phyloP scores from a whole-genome alignment of 2,113 vertebrate genomes.

The Cyanistes caeruleus region DNA sequence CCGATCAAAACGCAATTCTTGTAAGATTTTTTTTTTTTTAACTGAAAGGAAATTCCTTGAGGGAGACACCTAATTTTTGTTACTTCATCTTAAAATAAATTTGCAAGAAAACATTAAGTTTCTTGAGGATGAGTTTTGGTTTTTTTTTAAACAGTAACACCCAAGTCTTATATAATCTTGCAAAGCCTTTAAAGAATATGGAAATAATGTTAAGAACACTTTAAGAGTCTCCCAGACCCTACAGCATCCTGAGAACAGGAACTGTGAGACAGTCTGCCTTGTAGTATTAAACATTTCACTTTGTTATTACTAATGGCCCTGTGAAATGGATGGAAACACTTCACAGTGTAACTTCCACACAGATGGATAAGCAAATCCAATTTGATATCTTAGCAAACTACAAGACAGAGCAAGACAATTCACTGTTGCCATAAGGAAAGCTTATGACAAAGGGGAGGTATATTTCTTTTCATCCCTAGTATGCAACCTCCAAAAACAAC shows the following conservation, averaged over 20 bases:
- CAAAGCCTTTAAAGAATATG: not conserved
- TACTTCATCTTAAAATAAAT: not conserved
- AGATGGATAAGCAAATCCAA: not conserved
- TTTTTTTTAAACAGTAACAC: not conserved
- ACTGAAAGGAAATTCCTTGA: not conserved
- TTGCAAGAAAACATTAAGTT: not conserved
- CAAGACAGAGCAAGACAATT: not conserved
- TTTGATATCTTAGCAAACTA: not conserved
- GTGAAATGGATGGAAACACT: not conserved
- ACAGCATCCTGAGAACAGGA: not conserved
- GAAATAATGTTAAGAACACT: not conserved
- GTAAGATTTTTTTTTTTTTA: not conserved
- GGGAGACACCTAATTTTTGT: not conserved
- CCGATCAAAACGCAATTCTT: not conserved
- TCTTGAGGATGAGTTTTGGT: not conserved
- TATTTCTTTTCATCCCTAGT: not conserved
- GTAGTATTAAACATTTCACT: not conserved
- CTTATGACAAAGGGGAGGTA: not conserved
- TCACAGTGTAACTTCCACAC: not conserved
- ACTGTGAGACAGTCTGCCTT: not conserved
- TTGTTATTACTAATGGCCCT: not conserved
- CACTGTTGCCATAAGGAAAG: not conserved
- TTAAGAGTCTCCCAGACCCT: not conserved
- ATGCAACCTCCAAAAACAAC: not conserved
- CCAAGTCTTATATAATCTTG: not conserved